These are phyloP conservation scores for Cryptocephalus primarius DNA, from an alignment of 2,888 invertebrate genomes.

Conservation along the genomic window DNA sequence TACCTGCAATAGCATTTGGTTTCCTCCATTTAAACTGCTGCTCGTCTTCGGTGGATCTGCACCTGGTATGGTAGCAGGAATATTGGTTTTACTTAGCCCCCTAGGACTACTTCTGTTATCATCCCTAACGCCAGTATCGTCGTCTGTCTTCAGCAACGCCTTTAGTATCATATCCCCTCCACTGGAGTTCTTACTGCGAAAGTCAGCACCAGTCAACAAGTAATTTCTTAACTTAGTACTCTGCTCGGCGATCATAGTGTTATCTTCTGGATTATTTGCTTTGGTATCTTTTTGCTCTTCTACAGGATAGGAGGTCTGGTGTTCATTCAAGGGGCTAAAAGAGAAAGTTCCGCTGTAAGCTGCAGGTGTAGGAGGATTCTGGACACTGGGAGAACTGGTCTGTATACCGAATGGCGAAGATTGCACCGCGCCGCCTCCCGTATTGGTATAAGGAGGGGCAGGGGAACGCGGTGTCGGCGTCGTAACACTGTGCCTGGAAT, in stretches of 20 bases:
- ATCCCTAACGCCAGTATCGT: constrained; percentile 40
- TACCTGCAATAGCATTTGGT: constrained; percentile 57
- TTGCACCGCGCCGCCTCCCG: constrained; percentile 18
- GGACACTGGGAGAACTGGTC: constrained; percentile 37
- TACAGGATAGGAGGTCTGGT: constrained; percentile 22
- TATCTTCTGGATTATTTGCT: constrained; percentile 38
- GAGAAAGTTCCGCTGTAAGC: constrained; percentile 37
- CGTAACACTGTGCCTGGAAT: constrained; percentile 53
- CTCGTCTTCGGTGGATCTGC: constrained; percentile 26
- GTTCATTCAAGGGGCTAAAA: constrained; percentile 51
- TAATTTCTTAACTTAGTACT: constrained; percentile 39
- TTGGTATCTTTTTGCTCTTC: constrained; percentile 41
- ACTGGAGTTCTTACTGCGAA: constrained; percentile 31
- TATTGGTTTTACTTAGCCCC: constrained; percentile 28
- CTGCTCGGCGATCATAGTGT: constrained; percentile 39
- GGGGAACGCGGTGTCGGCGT: constrained; percentile 45
- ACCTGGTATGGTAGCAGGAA: constrained; percentile 32
- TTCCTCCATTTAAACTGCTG: constrained; percentile 22
- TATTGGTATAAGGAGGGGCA: constrained; percentile 17
- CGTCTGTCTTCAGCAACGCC: constrained; percentile 54
- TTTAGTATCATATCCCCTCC: constrained; percentile 43
- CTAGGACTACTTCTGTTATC: constrained; percentile 38
- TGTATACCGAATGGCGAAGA: constrained; percentile 41
- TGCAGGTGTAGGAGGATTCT: constrained; percentile 26
- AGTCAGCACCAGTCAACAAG: constrained; percentile 23